Percentiles rank a stretch among this genome's conserved stretches.
Conservation (phyloP, 2,888 invertebrate species). For the Callyntrura sp. region DNA sequence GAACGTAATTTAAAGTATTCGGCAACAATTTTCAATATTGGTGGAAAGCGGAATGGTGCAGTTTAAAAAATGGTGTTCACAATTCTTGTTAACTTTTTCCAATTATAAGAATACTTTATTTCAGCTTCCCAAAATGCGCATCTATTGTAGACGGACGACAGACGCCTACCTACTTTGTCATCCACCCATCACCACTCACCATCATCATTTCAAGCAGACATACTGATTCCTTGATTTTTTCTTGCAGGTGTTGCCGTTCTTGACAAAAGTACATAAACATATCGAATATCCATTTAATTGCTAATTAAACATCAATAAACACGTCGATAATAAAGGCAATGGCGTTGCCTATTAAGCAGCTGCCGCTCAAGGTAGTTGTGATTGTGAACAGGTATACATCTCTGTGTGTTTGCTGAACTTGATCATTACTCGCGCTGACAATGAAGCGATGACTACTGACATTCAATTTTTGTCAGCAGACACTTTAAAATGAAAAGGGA, state of each 20-base stretch:
- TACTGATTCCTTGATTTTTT: conserved; percentile 9
- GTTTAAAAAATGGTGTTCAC: no score
- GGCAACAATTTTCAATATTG: no score
- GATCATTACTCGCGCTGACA: not conserved
- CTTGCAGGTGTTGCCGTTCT: conserved; percentile 26
- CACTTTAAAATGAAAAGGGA: not conserved
- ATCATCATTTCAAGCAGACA: not conserved
- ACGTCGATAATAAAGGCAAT: not conserved
- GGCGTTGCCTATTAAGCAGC: not conserved
- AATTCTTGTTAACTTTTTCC: no score
- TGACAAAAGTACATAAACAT: not conserved
- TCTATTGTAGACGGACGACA: no score
- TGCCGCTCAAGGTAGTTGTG: not conserved
- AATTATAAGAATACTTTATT: no score
- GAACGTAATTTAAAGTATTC: no score
- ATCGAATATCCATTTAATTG: conserved; percentile 15
- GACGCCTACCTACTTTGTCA: not conserved
- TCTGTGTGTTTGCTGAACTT: not conserved
- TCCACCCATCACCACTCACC: not conserved
- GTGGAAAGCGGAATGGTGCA: no score
- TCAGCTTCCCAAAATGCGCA: no score
- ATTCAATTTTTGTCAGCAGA: conserved; percentile 21
- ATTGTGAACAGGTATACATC: not conserved
- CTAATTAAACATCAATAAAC: conserved; percentile 17
- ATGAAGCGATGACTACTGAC: not conserved